A percentile compares a stretch with the other conserved stretches of the same genome.
phyloP scores from a whole-genome alignment of 2,888 invertebrate genomes.

The Cheilosia impressa region DNA sequence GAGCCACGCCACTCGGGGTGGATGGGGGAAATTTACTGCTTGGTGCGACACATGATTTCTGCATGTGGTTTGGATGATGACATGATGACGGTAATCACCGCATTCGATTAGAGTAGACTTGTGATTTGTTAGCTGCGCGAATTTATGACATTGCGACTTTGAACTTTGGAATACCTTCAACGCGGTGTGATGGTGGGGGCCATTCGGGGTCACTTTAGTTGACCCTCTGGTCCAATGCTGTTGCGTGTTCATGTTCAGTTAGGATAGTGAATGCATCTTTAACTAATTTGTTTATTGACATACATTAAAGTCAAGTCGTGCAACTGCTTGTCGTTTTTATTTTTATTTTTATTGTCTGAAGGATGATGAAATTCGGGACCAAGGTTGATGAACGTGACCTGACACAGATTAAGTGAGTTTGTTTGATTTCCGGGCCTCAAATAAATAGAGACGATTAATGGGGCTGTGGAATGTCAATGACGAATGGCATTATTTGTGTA shows the following conservation, averaged over 20 bases:
- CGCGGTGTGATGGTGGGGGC: background rate
- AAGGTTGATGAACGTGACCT: too few relatives aligned
- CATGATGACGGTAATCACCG: constrained; percentile 12
- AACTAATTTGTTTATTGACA: background rate
- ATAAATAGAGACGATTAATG: too few relatives aligned
- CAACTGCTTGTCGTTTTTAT: too few relatives aligned
- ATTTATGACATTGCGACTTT: background rate
- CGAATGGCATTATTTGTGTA: too few relatives aligned
- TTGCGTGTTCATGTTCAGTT: background rate
- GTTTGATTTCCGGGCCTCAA: too few relatives aligned
- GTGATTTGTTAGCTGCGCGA: constrained; percentile 11
- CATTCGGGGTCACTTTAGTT: background rate
- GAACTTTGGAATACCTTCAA: background rate
- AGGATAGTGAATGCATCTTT: background rate
- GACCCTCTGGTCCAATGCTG: background rate
- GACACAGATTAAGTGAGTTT: too few relatives aligned
- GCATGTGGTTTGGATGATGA: constrained; percentile 11
- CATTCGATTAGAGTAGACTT: constrained; percentile 3
- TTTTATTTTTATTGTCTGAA: too few relatives aligned
- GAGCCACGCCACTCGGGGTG: background rate
- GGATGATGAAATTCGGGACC: too few relatives aligned
- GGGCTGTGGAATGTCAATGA: too few relatives aligned
- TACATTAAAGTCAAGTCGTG: too few relatives aligned
- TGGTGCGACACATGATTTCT: constrained; percentile 8
- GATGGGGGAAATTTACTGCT: background rate